Conservation (phyloP, 2,888 invertebrate species). For the Orthosia gothica region DNA sequence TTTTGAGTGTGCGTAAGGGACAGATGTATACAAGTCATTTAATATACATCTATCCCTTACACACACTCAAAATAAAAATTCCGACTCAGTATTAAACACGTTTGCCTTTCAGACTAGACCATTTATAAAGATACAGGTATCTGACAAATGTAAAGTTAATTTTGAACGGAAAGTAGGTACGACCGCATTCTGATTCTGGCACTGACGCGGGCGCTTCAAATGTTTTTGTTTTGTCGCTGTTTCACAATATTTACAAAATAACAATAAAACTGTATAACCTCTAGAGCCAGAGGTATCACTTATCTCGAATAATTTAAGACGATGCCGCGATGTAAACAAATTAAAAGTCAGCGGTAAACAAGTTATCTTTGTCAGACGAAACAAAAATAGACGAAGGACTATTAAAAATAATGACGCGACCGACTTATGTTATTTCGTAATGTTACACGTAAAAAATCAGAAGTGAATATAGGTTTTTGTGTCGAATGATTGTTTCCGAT, state of each 20-base stretch:
- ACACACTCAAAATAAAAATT: neutral
- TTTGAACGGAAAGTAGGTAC: neutral
- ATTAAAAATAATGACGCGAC: constrained; percentile 39
- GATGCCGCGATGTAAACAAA: constrained; percentile 29
- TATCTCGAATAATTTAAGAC: constrained; percentile 7
- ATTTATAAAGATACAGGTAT: neutral
- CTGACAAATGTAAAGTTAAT: neutral
- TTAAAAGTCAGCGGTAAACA: constrained; percentile 21
- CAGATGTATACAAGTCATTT: too few relatives aligned
- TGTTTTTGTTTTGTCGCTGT: constrained; percentile 4
- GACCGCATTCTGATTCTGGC: neutral
- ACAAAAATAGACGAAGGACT: constrained; percentile 31
- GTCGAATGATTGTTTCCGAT: neutral
- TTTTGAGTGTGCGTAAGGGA: too few relatives aligned
- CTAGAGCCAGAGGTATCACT: neutral
- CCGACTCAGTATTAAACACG: neutral
- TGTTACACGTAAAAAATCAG: constrained; percentile 4
- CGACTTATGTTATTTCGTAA: constrained; percentile 39
- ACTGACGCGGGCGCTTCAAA: neutral
- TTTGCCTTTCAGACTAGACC: neutral
- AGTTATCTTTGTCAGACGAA: constrained; percentile 19
- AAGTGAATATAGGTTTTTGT: constrained; percentile 23
- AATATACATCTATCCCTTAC: too few relatives aligned
- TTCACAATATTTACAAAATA: constrained; percentile 24
- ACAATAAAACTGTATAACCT: constrained; percentile 4